Evolutionary conservation across 2,113 vertebrate species (phyloP).

Genomic region (Albula goreensis): DNA sequence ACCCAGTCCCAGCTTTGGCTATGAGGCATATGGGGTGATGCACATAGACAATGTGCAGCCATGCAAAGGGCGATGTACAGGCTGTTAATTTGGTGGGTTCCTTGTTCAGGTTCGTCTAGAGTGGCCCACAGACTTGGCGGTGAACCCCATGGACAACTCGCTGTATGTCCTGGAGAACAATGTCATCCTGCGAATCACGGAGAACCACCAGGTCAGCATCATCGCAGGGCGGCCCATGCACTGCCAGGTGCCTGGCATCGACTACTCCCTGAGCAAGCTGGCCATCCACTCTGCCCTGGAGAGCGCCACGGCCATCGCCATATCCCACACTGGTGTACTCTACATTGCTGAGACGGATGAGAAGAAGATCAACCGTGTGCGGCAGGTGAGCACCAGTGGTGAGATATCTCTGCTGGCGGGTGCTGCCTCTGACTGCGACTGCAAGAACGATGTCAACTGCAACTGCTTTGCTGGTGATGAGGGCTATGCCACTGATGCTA

Average conservation of each 20-base stretch:
- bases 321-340: constrained; percentile 93
- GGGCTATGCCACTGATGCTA: constrained; percentile 92
- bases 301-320: constrained; percentile 92
- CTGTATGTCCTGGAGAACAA: constrained; percentile 98
- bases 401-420: constrained; percentile 97
- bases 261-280: constrained; percentile 98
- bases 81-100: not conserved
- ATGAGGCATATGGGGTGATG: too few species aligned
- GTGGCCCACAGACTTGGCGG: constrained; percentile 96
- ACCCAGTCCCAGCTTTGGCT: too few species aligned
- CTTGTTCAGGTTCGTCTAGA: constrained; percentile 87
- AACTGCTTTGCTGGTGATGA: constrained; percentile 97
- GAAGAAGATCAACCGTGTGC: constrained; percentile 96
- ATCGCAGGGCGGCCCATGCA: constrained; percentile 98
- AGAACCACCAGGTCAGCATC: constrained; percentile 99
- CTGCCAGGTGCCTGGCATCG: constrained; percentile 96
- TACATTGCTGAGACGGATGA: constrained; percentile 98
- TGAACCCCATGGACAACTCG: constrained; percentile 99
- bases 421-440: constrained; percentile 93
- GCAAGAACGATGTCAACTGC: constrained; percentile 98
- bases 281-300: constrained; percentile 96
- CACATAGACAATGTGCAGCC: too few species aligned
- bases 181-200: constrained; percentile 95
- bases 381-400: constrained; percentile 91
- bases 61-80: too few species aligned